Evolutionary conservation across 2,888 invertebrate species (phyloP), one percentile per base, ranked within the genome.

Genomic region (Cordilura impudica): DNA sequence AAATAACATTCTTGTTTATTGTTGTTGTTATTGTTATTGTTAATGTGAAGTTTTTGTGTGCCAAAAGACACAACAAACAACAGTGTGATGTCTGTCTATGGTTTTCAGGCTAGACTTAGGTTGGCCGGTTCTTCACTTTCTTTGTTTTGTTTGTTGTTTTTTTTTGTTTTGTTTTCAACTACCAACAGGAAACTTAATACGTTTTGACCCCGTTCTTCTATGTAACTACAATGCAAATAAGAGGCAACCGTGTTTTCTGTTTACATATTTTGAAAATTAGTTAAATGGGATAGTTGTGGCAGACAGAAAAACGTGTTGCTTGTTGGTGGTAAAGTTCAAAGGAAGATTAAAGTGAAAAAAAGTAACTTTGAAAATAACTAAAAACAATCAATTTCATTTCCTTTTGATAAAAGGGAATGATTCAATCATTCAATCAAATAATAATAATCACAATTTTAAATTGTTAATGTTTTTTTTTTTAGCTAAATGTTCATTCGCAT

Each of bases 141-240:
- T 71, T 74, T 66, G 74, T 70, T 53, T 31, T 23, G 45, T 63
- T 16, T 2, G 39, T 31, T 58, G 1, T 39, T 35, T 54, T 56
- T 65, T 60, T 51, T 16, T 14, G 16, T 35, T n/a, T 8, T 23
- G 14, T 21, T 53, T 35, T 21, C 54, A 72, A 39, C 29, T 67
- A 51, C 26, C 63, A 75, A 78, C 71, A 81, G 81, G 81, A 81
- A 81, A 75, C 31, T 53, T 63, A 60, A 75, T 65, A 81, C 71
- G 56, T 69, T 71, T 66, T 78, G 81, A 81, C 81, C 81, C 74
- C 63, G 71, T 78, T 81, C 4, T 39, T 39, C n/a, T 39, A n/a
- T 2, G 0, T 39, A 39, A 4, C n/a, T n/a, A 26, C 3, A 8
- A 39, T 3, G n/a, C n/a, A 39, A 39, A 31, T 10, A 31, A 10